phyloP scores from a whole-genome alignment of 2,797 vertebrate species.

The Argyrosomus regius region DNA sequence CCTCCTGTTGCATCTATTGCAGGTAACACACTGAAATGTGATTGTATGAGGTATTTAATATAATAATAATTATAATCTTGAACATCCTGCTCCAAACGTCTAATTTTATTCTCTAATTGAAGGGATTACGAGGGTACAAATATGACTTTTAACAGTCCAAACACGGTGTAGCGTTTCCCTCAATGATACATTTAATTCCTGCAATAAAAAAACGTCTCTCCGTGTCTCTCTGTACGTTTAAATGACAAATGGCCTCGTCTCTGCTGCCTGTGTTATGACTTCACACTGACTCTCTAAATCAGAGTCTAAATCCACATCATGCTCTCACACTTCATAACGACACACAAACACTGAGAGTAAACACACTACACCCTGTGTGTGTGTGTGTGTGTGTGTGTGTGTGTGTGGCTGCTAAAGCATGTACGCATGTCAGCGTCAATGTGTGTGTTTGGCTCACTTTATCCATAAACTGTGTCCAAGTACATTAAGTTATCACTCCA shows the following conservation, averaged over 20 bases:
- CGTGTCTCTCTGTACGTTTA: background rate
- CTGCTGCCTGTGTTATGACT: slow-evolving; percentile 31
- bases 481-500: slow-evolving; percentile 58
- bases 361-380: slow-evolving; percentile 40
- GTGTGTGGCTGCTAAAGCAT: background rate
- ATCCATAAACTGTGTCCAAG: slow-evolving; percentile 44
- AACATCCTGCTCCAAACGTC: background rate
- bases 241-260: slow-evolving; percentile 15
- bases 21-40: no score
- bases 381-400: slow-evolving; percentile 13
- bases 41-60: no score
- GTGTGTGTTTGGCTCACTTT: slow-evolving; percentile 36
- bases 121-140: background rate
- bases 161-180: background rate
- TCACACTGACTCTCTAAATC: slow-evolving; percentile 46
- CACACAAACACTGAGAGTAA: slow-evolving; percentile 51
- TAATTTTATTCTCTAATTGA: background rate
- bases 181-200: background rate
- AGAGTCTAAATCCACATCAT: slow-evolving; percentile 55
- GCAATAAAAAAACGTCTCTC: background rate
- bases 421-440: background rate
- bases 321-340: slow-evolving; percentile 58
- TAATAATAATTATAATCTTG: no score
- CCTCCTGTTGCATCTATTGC: no score
- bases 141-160: background rate